A percentile compares a stretch with the other conserved stretches of the same genome.
These are phyloP conservation scores for Scaptomyza graminum DNA, from an alignment of 1,140 invertebrate species.

Conservation along the genomic window DNA sequence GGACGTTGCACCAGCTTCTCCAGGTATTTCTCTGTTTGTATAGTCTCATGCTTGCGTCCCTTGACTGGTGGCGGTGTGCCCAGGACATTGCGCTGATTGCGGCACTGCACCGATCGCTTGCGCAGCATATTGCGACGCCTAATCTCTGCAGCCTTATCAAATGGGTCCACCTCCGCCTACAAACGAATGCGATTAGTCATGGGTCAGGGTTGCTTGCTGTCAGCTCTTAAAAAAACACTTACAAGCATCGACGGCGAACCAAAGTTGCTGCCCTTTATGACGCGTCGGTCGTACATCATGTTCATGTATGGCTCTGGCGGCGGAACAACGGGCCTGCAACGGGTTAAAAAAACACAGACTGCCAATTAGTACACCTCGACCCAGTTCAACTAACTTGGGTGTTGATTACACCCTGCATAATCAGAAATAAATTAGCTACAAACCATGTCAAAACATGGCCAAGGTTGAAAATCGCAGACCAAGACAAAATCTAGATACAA, in stretches of 20 bases:
- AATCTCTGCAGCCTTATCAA: conserved; percentile 84
- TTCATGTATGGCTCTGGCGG: conserved; percentile 87
- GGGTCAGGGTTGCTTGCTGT: conserved; percentile 59
- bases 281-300: conserved; percentile 93
- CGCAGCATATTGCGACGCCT: conserved; percentile 85
- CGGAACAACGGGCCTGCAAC: conserved; percentile 67
- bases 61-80: conserved; percentile 89
- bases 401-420: conserved; percentile 15
- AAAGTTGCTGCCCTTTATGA: conserved; percentile 92
- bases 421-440: not conserved
- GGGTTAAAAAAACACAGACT: conserved; percentile 19
- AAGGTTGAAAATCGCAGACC: not conserved
- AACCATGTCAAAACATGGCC: not conserved
- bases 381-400: conserved; percentile 54
- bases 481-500: too few relatives aligned
- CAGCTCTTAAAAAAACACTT: conserved; percentile 33
- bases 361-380: conserved; percentile 75
- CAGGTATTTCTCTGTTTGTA: conserved; percentile 94
- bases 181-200: conserved; percentile 48
- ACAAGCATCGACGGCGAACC: conserved; percentile 67
- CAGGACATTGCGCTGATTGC: conserved; percentile 84
- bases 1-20: conserved; percentile 91
- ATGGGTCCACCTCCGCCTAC: conserved; percentile 75
- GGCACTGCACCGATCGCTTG: conserved; percentile 84
- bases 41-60: conserved; percentile 91